phyloP scores from a whole-genome alignment of 2,797 vertebrate genomes.

The Sebastes taczanowskii region DNA sequence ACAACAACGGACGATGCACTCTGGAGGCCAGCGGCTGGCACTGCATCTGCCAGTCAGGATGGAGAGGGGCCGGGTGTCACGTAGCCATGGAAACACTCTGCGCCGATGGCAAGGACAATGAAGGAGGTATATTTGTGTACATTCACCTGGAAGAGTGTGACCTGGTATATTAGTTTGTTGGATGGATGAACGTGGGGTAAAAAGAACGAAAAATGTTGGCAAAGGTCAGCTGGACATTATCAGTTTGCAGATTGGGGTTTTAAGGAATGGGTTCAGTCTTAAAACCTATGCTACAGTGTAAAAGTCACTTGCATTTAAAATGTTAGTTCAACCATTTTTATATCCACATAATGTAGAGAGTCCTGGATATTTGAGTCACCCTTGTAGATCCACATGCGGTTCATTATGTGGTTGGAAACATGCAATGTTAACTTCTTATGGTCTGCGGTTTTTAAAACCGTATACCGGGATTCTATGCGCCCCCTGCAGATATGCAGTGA shows the following conservation, averaged over 20 bases:
- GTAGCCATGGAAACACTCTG: conserved; percentile 99
- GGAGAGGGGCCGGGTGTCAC: conserved; percentile 96
- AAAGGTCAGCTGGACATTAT: neutral
- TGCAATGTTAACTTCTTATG: neutral
- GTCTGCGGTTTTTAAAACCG: neutral
- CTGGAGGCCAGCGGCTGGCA: conserved; percentile 98
- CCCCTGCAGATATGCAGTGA: neutral
- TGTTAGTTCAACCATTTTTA: neutral
- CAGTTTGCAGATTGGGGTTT: neutral
- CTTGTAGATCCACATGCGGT: neutral
- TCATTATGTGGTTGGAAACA: neutral
- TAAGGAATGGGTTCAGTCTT: neutral
- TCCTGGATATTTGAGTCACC: neutral
- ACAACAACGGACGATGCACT: conserved; percentile 97
- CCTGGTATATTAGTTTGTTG: neutral
- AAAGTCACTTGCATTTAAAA: neutral
- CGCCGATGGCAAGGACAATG: conserved; percentile 96
- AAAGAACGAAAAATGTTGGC: neutral
- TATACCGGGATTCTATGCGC: neutral
- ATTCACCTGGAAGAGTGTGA: neutral
- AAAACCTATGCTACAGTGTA: neutral
- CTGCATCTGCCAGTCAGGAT: conserved; percentile 97
- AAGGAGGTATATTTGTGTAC: conserved; percentile 87
- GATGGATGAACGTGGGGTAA: neutral
- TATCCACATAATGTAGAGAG: neutral